Percentiles rank a stretch among this genome's conserved stretches.
These are phyloP conservation scores for Mythimna ferrago DNA, from an alignment of 2,888 invertebrate genomes.

Conservation along the genomic window DNA sequence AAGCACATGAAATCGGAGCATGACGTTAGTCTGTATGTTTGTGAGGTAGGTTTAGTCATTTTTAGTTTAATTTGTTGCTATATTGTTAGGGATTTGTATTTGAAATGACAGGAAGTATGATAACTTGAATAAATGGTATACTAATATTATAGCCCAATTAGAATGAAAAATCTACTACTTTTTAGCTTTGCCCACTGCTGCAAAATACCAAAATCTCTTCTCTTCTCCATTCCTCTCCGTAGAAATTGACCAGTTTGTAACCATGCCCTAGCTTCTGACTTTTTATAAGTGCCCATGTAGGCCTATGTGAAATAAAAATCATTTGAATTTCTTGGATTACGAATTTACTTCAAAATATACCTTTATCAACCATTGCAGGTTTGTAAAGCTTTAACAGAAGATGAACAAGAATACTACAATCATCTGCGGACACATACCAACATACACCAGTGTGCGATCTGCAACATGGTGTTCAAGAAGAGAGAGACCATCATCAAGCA, in stretches of 20 bases:
- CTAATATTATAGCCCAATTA: neutral
- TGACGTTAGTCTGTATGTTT: conserved; percentile 77
- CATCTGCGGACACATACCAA: conserved; percentile 80
- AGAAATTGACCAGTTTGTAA: too few relatives aligned
- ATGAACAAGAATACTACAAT: conserved; percentile 75
- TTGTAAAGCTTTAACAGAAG: conserved; percentile 79
- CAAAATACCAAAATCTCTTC: too few relatives aligned
- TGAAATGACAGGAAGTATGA: neutral
- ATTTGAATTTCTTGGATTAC: too few relatives aligned
- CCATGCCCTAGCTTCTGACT: too few relatives aligned
- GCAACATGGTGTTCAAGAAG: conserved; percentile 79
- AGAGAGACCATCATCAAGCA: conserved; percentile 78
- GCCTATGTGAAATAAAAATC: too few relatives aligned
- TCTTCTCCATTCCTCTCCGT: too few relatives aligned
- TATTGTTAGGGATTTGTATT: neutral
- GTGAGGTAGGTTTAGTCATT: conserved; percentile 75
- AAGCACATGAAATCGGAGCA: conserved; percentile 83
- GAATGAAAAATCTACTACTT: too few relatives aligned
- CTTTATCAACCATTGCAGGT: conserved; percentile 69
- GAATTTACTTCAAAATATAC: too few relatives aligned
- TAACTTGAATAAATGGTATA: neutral
- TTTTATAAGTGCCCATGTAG: too few relatives aligned
- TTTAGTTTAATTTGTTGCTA: neutral
- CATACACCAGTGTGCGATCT: conserved; percentile 78
- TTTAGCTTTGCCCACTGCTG: too few relatives aligned